These are phyloP conservation scores for Corvus hawaiiensis DNA, from an alignment of 2,113 vertebrate genomes.

Conservation along the genomic window DNA sequence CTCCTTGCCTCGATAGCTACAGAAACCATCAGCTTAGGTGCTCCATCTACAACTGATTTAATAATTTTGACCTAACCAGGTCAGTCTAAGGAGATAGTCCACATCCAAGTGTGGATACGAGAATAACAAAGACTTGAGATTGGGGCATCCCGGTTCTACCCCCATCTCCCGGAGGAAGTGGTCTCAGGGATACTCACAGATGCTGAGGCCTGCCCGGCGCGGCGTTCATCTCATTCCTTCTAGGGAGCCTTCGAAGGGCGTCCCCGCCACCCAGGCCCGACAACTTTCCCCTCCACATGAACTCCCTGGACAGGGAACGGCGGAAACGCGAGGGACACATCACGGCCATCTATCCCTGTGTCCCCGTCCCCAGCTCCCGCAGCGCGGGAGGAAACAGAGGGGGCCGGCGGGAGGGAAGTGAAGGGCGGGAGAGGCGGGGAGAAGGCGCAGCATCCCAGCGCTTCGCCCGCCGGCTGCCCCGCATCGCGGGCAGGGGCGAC, in stretches of 20 bases:
- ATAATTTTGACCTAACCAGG: not conserved
- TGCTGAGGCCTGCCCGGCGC: not conserved
- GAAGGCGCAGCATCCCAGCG: not conserved
- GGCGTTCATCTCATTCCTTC: not conserved
- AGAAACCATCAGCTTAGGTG: not conserved
- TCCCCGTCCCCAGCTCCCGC: not conserved
- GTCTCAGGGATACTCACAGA: rapidly evolving
- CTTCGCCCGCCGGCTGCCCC: not conserved
- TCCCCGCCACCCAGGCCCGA: not conserved
- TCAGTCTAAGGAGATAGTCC: not conserved
- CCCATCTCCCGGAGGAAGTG: not conserved
- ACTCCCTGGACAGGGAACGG: not conserved
- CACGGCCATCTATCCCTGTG: not conserved
- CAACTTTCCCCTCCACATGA: not conserved
- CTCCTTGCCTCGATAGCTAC: not conserved
- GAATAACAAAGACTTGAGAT: rapidly evolving
- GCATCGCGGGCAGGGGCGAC: rapidly evolving
- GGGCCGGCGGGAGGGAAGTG: too few species aligned
- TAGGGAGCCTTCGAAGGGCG: not conserved
- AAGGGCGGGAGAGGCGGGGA: too few species aligned
- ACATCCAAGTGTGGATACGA: not conserved
- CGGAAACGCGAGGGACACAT: not conserved
- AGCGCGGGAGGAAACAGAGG: not conserved
- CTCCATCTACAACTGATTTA: not conserved
- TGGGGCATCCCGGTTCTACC: rapidly evolving